Evolutionary conservation across 2,888 invertebrate species (phyloP), one percentile per base, ranked within the genome.

Genomic region (Koerneria pararmatus): DNA sequence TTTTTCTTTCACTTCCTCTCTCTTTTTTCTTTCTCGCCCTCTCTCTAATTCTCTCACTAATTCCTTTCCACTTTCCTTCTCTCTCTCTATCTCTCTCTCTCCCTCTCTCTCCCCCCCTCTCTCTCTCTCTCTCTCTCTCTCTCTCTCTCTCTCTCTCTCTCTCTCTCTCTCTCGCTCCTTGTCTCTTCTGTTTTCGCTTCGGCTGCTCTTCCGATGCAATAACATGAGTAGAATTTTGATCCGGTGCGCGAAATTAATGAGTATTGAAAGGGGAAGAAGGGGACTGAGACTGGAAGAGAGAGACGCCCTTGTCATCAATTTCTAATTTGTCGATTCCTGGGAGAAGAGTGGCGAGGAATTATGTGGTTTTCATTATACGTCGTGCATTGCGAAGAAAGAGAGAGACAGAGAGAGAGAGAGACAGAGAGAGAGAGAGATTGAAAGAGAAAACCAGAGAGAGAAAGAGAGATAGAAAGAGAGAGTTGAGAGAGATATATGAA

Each of bases 381-480:
- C 24, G 35, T 19, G 37, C 24, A 24, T 56, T 22, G 19, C 0
- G 1, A 22, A 59, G 27, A 59, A 29, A 15, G 34, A 11, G 59
- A 0, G 59, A 37, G 32, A 41, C 1, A 3, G 24, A 41, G 59
- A 59, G 59, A 59, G 59, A 15, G 35, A 0, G 2, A 35, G 22
- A 35, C 11, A 19, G 59, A 32, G 3, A 59, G 59, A 46, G 27
- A 1, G 6, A 32, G 41, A n/a, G 22, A 35, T 8, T 11, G 59
- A 32, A 3, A 59, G 59, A 46, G 27, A 1, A 5, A 32, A 29
- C 24, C 19, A 59, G 59, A 59, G 41, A 46, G 8, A 15, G 29
- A 59, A 19, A 19, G 59, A 59, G 41, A 37, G 24, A 32, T 11
- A 19, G 54, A 54, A 15, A 54, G 54, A 54, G 53, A n/a, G n/a